Evolutionary conservation across 2,797 vertebrate genomes (phyloP), one percentile per base, ranked within the genome.

Genomic region (Pangasius mekongensis): DNA sequence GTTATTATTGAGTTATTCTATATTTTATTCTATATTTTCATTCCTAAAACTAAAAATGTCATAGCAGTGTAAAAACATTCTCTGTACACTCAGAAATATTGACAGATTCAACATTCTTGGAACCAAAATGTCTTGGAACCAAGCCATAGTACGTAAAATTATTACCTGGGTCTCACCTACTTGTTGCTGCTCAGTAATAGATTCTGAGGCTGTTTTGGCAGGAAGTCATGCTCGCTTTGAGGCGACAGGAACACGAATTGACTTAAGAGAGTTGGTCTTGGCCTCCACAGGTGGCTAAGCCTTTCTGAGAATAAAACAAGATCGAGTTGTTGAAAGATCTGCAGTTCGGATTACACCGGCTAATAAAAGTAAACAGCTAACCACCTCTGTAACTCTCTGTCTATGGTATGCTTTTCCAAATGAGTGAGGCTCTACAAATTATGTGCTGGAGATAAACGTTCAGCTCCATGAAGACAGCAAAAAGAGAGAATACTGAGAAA

Each of bases 391-490:
- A 60, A 52, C 52, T 43, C 58, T 64, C 80, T 49, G 71, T 67
- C 49, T 69, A 52, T 22, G 54, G 67, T 27, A 73, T 9, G 81
- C n/a, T 66, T 64, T 74, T 84, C 36, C 24, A 3, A 89, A 71
- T 39, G 86, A 89, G 88, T 87, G 88, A 84, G 52, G 30, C 82
- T 78, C 73, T 80, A 80, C 81, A 87, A 89, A 89, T 84, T 14
- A 89, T 24, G 82, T 89, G 86, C 74, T 64, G 2, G 52, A 85
- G 86, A 87, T 64, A 73, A 80, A 85, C 36, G 56, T 74, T 69
- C 39, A 49, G 36, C 36, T 83, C 14, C 22, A 18, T 22, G 33
- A 43, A 20, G 66, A 86, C 74, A 77, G 76, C 14, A 5, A 62
- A 54, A 80, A 58, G 64, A 22, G 39, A 74, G 43, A 87, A 87